A percentile compares a stretch with the other conserved stretches of the same genome.
Evolutionary conservation across 2,888 invertebrate genomes (phyloP).

Genomic region (Caenorhabditis afra): DNA sequence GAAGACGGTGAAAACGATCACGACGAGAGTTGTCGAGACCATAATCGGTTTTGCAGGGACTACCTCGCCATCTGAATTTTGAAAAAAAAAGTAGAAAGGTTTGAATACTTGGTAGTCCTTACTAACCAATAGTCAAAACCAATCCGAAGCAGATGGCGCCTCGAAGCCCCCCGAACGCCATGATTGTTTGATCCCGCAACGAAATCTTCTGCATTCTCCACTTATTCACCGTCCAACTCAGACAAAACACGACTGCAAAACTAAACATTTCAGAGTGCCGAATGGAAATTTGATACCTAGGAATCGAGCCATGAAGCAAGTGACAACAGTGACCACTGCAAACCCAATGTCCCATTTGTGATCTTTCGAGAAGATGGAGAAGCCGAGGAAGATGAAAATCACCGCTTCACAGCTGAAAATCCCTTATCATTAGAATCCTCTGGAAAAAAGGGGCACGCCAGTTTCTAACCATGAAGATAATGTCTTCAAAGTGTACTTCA

Average conservation of each 20-base stretch:
- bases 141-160: conserved; percentile 96
- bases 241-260: conserved; percentile 84
- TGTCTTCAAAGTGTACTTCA: conserved; percentile 96
- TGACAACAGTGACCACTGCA: conserved; percentile 91
- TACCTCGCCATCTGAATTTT: conserved; percentile 82
- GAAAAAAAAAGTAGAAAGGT: neutral
- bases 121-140: conserved; percentile 85
- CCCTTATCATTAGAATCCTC: neutral
- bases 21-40: conserved; percentile 95
- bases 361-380: conserved; percentile 92
- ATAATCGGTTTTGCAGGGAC: conserved; percentile 95
- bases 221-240: conserved; percentile 92
- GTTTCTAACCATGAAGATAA: conserved; percentile 86
- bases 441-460: neutral
- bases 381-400: conserved; percentile 98
- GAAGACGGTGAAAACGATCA: conserved; percentile 99
- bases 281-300: conserved; percentile 85
- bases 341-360: conserved; percentile 97
- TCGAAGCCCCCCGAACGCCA: conserved; percentile 96
- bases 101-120: neutral
- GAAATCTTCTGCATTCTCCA: conserved; percentile 92
- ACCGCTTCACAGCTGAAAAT: conserved; percentile 90
- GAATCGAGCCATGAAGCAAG: conserved; percentile 92
- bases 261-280: too few relatives aligned
- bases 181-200: conserved; percentile 86